Evolutionary conservation across 2,888 invertebrate species (phyloP), one percentile per base, ranked within the genome.

Genomic region (Physocephala rufipes): DNA sequence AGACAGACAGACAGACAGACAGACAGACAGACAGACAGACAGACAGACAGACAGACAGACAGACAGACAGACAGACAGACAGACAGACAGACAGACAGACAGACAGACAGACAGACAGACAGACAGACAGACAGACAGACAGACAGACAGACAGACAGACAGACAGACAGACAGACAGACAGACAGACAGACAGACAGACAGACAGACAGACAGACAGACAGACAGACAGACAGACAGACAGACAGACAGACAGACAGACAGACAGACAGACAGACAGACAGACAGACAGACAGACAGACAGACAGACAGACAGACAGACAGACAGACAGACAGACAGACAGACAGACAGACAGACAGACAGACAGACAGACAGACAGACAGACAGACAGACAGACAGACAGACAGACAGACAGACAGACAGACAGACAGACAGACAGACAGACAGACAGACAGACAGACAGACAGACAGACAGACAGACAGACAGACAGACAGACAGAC

Each of bases 351-450:
- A 45, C 45, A 45, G 45, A 45, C 12, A 45, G 12, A 45, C 12
- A 49, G 65, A 65, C 65, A 65, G 65, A 49, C 47, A 65, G 47
- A 65, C 47, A 49, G 65, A 65, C 65, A 65, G 65, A 49, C 47
- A 65, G 47, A 65, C 47, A 49, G 65, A 65, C 65, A 65, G 65
- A 49, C 47, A 65, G 47, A 65, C 47, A 49, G 65, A 65, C 65
- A 65, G 65, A 49, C 47, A 65, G 47, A 65, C 47, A 49, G 65
- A 65, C 65, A 65, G 65, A 49, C 47, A 65, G 47, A 65, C 47
- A 49, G 65, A 65, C 65, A 65, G 65, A 49, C 47, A 65, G 47
- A 65, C 47, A 49, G 65, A 65, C 65, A 65, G 65, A 49, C 47
- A 65, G 47, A 65, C 47, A 49, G 65, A 65, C 65, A 65, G 65